A percentile compares a stretch with the other conserved stretches of the same genome.
Conservation (phyloP, 2,797 vertebrate genomes). For the Pyrocephalus nanus region DNA sequence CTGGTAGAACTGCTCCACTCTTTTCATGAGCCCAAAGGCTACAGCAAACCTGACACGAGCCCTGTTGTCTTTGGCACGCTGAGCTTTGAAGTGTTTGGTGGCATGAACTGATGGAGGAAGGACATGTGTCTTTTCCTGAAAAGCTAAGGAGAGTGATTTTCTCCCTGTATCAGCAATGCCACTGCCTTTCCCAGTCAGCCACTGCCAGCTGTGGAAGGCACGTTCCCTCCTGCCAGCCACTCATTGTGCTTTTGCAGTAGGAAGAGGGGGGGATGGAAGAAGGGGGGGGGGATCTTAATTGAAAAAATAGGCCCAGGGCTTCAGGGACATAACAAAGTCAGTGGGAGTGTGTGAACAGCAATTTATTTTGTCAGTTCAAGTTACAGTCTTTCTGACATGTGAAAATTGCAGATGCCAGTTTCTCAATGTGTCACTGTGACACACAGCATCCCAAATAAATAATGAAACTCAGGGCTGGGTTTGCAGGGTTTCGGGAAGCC, state of each 20-base stretch:
- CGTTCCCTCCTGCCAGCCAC: conserved; percentile 24
- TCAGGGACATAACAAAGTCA: conserved; percentile 64
- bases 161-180: not conserved
- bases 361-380: conserved; percentile 64
- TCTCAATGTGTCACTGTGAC: conserved; percentile 48
- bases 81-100: not conserved
- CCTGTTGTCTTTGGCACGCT: not conserved
- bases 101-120: not conserved
- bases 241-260: conserved; percentile 31
- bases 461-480: not conserved
- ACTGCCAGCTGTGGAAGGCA: conserved; percentile 59
- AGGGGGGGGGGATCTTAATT: conserved; percentile 54
- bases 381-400: conserved; percentile 58
- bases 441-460: conserved; percentile 48
- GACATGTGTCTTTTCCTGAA: not conserved
- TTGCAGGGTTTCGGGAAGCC: conserved; percentile 6
- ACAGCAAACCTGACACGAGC: not conserved
- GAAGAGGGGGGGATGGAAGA: conserved; percentile 26
- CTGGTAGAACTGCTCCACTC: not conserved
- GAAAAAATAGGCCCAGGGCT: conserved; percentile 67
- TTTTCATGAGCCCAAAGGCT: not conserved
- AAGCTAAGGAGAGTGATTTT: not conserved
- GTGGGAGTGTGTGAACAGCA: conserved; percentile 50
- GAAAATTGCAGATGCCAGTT: conserved; percentile 61
- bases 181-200: conserved; percentile 11